These are phyloP conservation scores for Agelaius phoeniceus DNA, from an alignment of 2,113 vertebrate species.

Conservation along the genomic window DNA sequence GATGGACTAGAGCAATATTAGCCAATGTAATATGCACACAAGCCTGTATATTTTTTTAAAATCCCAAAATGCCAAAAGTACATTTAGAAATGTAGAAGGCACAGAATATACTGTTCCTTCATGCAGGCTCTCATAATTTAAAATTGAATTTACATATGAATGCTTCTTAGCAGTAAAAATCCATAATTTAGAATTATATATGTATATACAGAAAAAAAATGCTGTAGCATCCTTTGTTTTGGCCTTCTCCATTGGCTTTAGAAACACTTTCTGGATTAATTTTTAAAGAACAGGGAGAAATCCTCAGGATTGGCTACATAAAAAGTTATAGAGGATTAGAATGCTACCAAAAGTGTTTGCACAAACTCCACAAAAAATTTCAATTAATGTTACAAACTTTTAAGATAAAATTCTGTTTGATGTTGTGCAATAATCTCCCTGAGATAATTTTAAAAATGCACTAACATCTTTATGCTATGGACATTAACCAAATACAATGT, in stretches of 20 bases:
- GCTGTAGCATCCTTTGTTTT: background rate
- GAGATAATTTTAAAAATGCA: background rate
- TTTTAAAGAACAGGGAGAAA: background rate
- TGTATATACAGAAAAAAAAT: background rate
- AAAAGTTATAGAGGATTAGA: background rate
- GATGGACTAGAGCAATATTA: background rate
- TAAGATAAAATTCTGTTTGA: background rate
- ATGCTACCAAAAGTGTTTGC: background rate
- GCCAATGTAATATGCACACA: background rate
- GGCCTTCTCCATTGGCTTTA: background rate
- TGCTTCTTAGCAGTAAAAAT: background rate
- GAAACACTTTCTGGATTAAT: background rate
- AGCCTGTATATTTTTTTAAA: background rate
- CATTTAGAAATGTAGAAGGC: background rate
- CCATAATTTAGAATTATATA: background rate
- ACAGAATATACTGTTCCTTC: background rate
- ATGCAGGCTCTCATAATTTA: background rate
- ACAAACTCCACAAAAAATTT: background rate
- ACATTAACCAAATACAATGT: background rate
- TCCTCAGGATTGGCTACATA: background rate
- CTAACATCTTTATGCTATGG: background rate
- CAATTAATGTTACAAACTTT: background rate
- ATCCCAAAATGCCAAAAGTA: background rate
- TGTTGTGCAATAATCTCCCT: background rate
- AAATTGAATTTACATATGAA: background rate